phyloP scores from a whole-genome alignment of 1,140 invertebrate genomes.

The Drosophila burlai region DNA sequence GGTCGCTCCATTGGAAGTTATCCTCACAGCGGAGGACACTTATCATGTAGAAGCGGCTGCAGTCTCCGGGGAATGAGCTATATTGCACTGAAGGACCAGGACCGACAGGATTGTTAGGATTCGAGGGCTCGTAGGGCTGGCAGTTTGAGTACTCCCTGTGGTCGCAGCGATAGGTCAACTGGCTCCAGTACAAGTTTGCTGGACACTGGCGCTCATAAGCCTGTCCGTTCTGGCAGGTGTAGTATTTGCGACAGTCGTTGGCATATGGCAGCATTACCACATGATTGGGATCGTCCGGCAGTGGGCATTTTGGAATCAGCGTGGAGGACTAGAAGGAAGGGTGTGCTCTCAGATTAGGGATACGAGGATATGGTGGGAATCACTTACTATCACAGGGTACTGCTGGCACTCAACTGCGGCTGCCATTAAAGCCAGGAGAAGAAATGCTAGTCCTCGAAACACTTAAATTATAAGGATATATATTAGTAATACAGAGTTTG shows the following conservation, averaged over 20 bases:
- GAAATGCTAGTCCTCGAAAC: neutral
- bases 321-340: neutral
- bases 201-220: constrained; percentile 49
- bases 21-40: constrained; percentile 17
- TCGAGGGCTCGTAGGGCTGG: neutral
- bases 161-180: constrained; percentile 58
- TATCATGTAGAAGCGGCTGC: constrained; percentile 43
- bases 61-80: constrained; percentile 44
- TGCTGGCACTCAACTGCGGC: neutral
- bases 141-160: constrained; percentile 46
- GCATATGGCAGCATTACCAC: constrained; percentile 40
- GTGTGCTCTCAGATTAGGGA: neutral
- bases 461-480: constrained; percentile 7
- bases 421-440: constrained; percentile 10
- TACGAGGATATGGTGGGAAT: too few relatives aligned
- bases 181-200: constrained; percentile 58
- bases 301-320: constrained; percentile 35
- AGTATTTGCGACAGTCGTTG: constrained; percentile 64
- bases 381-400: neutral
- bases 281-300: constrained; percentile 55
- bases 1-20: constrained; percentile 44
- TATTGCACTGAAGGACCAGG: constrained; percentile 15
- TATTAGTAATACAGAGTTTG: neutral
- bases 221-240: constrained; percentile 38
- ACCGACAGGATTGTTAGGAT: neutral